phyloP scores from a whole-genome alignment of 2,113 vertebrate species.

The Oreocharis arfaki region DNA sequence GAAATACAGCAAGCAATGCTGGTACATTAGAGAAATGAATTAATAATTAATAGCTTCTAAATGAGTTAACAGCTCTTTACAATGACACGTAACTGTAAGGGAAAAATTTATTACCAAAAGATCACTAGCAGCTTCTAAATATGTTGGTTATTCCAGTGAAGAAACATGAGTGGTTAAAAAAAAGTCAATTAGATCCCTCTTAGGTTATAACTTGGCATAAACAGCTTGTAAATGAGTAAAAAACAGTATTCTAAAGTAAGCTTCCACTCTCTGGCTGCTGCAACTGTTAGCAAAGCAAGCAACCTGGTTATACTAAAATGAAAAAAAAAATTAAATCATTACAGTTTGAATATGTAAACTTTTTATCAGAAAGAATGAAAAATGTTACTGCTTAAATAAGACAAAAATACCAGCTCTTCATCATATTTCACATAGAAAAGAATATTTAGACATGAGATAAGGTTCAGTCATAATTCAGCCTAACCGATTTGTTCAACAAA shows the following conservation, averaged over 20 bases:
- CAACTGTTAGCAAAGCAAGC: neutral
- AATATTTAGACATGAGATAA: neutral
- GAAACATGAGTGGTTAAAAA: neutral
- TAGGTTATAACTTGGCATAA: neutral
- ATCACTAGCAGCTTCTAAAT: slow-evolving; percentile 24
- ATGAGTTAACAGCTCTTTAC: slow-evolving; percentile 42
- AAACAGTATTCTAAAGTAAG: neutral
- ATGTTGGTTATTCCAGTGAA: neutral
- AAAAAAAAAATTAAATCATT: neutral
- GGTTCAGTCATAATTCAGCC: neutral
- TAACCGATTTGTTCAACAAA: neutral
- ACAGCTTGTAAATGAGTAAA: slow-evolving; percentile 13
- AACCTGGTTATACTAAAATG: neutral
- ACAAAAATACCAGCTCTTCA: neutral
- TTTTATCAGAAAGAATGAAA: neutral
- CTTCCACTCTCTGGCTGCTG: neutral
- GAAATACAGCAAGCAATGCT: neutral
- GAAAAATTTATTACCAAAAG: slow-evolving; percentile 14
- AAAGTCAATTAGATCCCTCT: neutral
- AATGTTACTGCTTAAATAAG: neutral
- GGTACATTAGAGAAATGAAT: slow-evolving; percentile 4
- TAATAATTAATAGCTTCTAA: slow-evolving; percentile 51
- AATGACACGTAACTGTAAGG: neutral
- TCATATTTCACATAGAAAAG: neutral
- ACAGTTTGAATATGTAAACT: neutral